A percentile compares a stretch with the other conserved stretches of the same genome.
These are phyloP conservation scores for Silurus meridionalis DNA, from an alignment of 2,113 vertebrate species.

Conservation along the genomic window DNA sequence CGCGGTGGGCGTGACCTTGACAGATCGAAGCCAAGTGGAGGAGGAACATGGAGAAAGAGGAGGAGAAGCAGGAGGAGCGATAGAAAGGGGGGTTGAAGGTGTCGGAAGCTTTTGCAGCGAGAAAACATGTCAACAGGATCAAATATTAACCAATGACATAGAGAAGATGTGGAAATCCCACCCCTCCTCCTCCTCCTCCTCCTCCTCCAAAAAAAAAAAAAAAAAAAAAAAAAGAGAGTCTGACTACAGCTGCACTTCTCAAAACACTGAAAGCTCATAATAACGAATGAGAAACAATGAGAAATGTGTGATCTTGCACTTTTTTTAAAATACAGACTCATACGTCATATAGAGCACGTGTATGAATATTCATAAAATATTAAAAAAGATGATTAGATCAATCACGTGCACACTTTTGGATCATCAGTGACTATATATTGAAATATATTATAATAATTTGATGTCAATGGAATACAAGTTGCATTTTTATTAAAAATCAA, in stretches of 20 bases:
- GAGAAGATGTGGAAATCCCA: conserved; percentile 70
- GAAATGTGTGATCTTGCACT: not conserved
- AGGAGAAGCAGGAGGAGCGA: conserved; percentile 72
- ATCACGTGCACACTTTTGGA: too few species aligned
- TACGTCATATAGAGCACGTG: too few species aligned
- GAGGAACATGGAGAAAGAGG: conserved; percentile 31
- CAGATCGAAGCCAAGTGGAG: conserved; percentile 72
- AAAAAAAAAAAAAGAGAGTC: not conserved
- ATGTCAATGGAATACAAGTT: too few species aligned
- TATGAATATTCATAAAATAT: too few species aligned
- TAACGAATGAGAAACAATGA: not conserved
- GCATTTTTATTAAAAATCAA: too few species aligned
- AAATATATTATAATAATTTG: too few species aligned
- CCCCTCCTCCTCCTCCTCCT: conserved; percentile 58
- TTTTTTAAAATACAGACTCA: too few species aligned
- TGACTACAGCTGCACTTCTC: not conserved
- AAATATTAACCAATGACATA: conserved; percentile 91
- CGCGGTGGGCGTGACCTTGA: conserved; percentile 81
- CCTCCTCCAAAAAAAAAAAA: not conserved
- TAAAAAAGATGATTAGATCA: too few species aligned
- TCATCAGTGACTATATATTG: too few species aligned
- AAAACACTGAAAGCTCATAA: not conserved
- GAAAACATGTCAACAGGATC: conserved; percentile 98
- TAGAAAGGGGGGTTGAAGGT: conserved; percentile 76
- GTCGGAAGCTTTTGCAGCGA: conserved; percentile 91